phyloP scores from a whole-genome alignment of 23 tunicate species.

The Oikopleura dioica region DNA sequence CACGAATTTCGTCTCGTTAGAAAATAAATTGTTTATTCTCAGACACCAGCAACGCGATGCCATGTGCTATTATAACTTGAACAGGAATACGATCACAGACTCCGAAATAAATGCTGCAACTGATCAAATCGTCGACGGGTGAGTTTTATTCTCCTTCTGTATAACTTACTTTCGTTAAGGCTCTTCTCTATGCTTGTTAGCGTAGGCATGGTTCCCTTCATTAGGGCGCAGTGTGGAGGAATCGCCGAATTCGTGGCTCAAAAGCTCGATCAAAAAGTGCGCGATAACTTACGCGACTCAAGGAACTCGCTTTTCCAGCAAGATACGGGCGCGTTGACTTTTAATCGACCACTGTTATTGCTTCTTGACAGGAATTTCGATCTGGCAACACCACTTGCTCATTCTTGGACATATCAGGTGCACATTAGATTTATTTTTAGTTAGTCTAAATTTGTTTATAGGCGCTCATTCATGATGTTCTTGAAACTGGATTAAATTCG shows the following conservation, averaged over 20 bases:
- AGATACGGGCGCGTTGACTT: constrained; percentile 16
- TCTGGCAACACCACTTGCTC: constrained; percentile 78
- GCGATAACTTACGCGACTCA: constrained; percentile 75
- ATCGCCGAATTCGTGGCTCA: constrained; percentile 93
- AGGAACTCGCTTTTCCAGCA: constrained; percentile 65
- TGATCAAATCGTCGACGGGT: constrained; percentile 37
- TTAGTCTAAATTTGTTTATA: neutral
- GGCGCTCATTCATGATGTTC: constrained; percentile 11
- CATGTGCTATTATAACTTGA: constrained; percentile 39
- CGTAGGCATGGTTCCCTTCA: constrained; percentile 55
- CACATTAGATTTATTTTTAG: constrained; percentile 42
- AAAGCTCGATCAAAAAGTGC: constrained; percentile 34
- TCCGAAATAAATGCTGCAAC: constrained; percentile 42
- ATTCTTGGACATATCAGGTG: constrained; percentile 84
- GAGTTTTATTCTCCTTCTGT: neutral
- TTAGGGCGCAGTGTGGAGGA: constrained; percentile 49
- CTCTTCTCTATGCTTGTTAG: constrained; percentile 78
- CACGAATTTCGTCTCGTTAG: constrained; percentile 58
- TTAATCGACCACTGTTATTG: constrained; percentile 65
- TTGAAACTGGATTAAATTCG: constrained; percentile 21
- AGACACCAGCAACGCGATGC: constrained; percentile 17
- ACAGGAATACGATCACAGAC: constrained; percentile 52
- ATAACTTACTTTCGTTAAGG: constrained; percentile 2
- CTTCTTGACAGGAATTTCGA: constrained; percentile 58
- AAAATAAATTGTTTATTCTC: constrained; percentile 55